phyloP scores from a whole-genome alignment of 1,140 invertebrate species.

The Scaptodrosophila lebanonensis region DNA sequence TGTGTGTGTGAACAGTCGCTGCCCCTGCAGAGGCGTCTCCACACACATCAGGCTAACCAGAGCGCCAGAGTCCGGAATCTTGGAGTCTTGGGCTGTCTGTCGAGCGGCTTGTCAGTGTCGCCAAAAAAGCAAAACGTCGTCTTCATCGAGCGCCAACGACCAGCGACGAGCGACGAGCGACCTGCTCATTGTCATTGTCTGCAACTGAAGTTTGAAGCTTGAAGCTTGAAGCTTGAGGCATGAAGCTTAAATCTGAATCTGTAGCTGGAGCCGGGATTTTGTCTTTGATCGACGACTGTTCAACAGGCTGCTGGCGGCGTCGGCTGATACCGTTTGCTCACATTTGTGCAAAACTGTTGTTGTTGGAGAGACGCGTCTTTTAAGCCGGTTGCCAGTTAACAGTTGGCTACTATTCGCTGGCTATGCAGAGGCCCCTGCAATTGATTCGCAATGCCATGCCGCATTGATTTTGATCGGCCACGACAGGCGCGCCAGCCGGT shows the following conservation, averaged over 20 bases:
- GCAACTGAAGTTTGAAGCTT: too few species aligned
- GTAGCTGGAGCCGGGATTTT: constrained; percentile 52
- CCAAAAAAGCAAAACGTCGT: constrained; percentile 64
- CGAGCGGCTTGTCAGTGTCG: constrained; percentile 55
- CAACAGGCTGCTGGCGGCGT: constrained; percentile 44
- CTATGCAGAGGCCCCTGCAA: constrained; percentile 38
- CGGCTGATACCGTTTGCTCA: constrained; percentile 27
- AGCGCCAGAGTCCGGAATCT: neutral
- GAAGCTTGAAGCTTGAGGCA: too few species aligned
- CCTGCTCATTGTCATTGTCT: constrained; percentile 2
- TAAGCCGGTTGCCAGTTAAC: neutral
- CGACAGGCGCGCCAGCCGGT: constrained; percentile 59
- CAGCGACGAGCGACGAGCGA: neutral
- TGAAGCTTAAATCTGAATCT: constrained; percentile 6
- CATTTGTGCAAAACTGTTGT: constrained; percentile 10
- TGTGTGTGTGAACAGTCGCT: too few species aligned
- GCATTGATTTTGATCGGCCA: constrained; percentile 69
- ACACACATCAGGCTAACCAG: neutral
- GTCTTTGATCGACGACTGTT: constrained; percentile 70
- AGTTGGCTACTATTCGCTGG: neutral
- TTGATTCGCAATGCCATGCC: constrained; percentile 70
- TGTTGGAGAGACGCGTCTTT: constrained; percentile 15
- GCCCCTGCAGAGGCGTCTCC: too few species aligned
- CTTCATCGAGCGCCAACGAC: constrained; percentile 42
- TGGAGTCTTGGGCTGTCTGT: constrained; percentile 13